Evolutionary conservation across 2,888 invertebrate genomes (phyloP).

Genomic region (Agrotis clavis): DNA sequence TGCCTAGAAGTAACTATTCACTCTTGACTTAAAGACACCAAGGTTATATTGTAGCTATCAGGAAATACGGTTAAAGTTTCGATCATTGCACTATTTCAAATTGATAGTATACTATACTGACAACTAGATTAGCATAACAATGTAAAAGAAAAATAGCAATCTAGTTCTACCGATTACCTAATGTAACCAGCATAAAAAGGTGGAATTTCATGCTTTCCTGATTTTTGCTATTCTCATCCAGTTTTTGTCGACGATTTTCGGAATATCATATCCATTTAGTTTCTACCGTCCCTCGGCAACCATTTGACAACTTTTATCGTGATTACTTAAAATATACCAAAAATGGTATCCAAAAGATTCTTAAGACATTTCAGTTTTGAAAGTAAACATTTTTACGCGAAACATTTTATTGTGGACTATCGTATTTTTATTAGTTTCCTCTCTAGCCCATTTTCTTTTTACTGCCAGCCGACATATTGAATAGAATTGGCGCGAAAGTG

Average conservation of each 20-base stretch:
- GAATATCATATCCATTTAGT: not conserved
- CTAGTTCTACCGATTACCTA: too few species aligned
- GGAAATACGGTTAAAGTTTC: too few species aligned
- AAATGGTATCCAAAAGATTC: not conserved
- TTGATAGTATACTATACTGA: too few species aligned
- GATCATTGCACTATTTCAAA: too few species aligned
- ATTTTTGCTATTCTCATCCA: too few species aligned
- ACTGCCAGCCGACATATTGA: slow-evolving; percentile 84
- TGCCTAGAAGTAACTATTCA: too few species aligned
- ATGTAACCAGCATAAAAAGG: too few species aligned
- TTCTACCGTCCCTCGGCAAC: not conserved
- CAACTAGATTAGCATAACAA: too few species aligned
- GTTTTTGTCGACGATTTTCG: not conserved
- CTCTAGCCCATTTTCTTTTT: slow-evolving; percentile 83
- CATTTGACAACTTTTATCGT: not conserved
- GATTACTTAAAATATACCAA: slow-evolving; percentile 1
- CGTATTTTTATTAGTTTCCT: slow-evolving; percentile 82
- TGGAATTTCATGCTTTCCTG: too few species aligned
- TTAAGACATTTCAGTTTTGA: slow-evolving; percentile 61
- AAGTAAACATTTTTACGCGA: slow-evolving; percentile 69
- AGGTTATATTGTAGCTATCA: too few species aligned
- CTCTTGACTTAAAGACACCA: too few species aligned
- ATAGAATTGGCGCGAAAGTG: slow-evolving; percentile 81
- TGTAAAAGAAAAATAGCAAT: too few species aligned
- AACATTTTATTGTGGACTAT: slow-evolving; percentile 72